Evolutionary conservation across 2,113 vertebrate genomes (phyloP).

Genomic region (Myotis davidii): DNA sequence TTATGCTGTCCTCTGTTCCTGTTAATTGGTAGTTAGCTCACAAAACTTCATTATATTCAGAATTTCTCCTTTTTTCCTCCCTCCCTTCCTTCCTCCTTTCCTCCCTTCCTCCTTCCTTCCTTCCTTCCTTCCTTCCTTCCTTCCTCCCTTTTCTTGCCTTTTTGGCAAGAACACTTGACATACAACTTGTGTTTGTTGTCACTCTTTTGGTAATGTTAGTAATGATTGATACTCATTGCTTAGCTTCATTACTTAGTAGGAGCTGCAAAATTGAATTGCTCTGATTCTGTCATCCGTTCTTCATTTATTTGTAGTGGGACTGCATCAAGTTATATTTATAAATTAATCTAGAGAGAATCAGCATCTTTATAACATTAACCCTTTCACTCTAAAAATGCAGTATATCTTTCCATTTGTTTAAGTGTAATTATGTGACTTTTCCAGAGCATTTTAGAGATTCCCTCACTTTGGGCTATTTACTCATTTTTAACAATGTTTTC

Average conservation of each 20-base stretch:
- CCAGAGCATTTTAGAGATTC: not conserved
- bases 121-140: too few species aligned
- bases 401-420: not conserved
- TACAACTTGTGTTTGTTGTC: not conserved
- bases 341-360: not conserved
- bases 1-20: not conserved
- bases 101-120: not conserved
- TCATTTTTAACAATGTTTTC: not conserved
- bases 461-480: not conserved
- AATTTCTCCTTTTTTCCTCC: not conserved
- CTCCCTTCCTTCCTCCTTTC: too few species aligned
- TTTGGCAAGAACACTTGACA: not conserved
- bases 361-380: not conserved
- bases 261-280: not conserved
- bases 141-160: not conserved
- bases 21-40: not conserved
- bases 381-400: not conserved
- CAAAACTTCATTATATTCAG: not conserved
- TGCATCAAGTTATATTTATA: accelerated
- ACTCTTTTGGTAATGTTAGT: not conserved
- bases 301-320: not conserved
- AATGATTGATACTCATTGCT: not conserved
- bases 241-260: not conserved
- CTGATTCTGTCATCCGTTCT: not conserved
- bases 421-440: not conserved